phyloP scores from a whole-genome alignment of 2,888 invertebrate species.

The Pyrrhia umbra region DNA sequence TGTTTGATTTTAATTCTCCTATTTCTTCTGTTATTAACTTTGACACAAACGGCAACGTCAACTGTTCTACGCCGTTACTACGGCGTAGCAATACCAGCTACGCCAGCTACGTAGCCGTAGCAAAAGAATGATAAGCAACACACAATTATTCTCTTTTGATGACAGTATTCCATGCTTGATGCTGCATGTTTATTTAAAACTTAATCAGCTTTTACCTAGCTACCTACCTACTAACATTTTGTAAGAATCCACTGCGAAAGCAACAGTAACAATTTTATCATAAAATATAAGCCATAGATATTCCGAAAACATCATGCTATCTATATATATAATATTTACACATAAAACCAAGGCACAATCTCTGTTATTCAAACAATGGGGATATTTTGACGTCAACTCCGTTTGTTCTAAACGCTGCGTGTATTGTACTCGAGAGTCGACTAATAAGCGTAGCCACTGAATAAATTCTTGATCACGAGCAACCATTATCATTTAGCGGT shows the following conservation, averaged over 20 bases:
- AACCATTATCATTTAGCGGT: constrained; percentile 85
- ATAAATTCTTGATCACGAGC: constrained; percentile 81
- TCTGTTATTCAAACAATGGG: constrained; percentile 59
- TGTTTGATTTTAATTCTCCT: background rate
- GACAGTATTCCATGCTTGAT: background rate
- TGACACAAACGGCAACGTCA: constrained; percentile 1
- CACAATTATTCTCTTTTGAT: background rate
- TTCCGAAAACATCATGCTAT: constrained; percentile 44
- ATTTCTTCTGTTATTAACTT: background rate
- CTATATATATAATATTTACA: constrained; percentile 55
- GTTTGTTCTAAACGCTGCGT: constrained; percentile 52
- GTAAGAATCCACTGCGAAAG: background rate
- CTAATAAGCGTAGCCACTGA: constrained; percentile 70
- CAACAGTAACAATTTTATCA: background rate
- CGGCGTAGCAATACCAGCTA: constrained; percentile 45
- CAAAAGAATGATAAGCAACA: constrained; percentile 17
- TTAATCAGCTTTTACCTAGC: background rate
- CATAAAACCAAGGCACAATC: constrained; percentile 47
- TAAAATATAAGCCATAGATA: constrained; percentile 21
- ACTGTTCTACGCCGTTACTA: constrained; percentile 33
- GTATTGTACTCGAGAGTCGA: constrained; percentile 58
- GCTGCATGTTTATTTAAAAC: background rate
- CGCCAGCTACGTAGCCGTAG: constrained; percentile 42
- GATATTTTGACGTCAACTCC: constrained; percentile 61
- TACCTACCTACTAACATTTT: background rate